These are phyloP conservation scores for Eutrigla gurnardus DNA, from an alignment of 2,797 vertebrate genomes.

Conservation along the genomic window DNA sequence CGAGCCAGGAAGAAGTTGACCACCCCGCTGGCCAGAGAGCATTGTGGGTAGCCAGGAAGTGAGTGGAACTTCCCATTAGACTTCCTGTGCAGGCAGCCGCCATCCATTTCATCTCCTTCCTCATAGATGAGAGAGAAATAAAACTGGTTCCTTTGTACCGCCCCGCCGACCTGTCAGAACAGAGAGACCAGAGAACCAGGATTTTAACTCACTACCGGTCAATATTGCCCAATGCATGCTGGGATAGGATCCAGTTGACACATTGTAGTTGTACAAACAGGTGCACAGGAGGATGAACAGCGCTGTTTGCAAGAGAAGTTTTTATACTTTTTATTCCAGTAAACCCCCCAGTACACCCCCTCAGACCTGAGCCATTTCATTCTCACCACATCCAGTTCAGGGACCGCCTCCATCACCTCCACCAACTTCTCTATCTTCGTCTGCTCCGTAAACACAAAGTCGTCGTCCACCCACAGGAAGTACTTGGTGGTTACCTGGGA, in stretches of 20 bases:
- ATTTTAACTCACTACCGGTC: neutral
- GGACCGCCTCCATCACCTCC: conserved; percentile 79
- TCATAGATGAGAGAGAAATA: conserved; percentile 77
- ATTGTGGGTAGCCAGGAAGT: conserved; percentile 78
- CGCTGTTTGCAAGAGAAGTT: neutral
- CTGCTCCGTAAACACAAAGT: conserved; percentile 77
- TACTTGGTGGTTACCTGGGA: conserved; percentile 88
- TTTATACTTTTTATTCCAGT: no score
- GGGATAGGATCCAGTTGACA: neutral
- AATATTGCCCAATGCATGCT: neutral
- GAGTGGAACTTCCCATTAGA: conserved; percentile 28
- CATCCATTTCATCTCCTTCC: conserved; percentile 69
- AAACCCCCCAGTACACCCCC: neutral
- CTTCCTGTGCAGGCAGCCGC: conserved; percentile 75
- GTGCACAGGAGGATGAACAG: neutral
- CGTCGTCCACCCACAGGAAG: conserved; percentile 86
- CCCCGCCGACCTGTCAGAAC: conserved; percentile 77
- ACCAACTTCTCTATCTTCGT: conserved; percentile 83
- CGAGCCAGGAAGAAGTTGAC: conserved; percentile 85
- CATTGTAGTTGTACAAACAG: neutral
- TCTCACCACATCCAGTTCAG: conserved; percentile 84
- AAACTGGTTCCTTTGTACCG: conserved; percentile 69
- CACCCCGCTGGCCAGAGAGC: conserved; percentile 72
- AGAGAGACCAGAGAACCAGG: neutral
- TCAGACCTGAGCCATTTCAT: neutral